Conservation (phyloP, 2,888 invertebrate genomes). For the Oconnorella tubifera region DNA sequence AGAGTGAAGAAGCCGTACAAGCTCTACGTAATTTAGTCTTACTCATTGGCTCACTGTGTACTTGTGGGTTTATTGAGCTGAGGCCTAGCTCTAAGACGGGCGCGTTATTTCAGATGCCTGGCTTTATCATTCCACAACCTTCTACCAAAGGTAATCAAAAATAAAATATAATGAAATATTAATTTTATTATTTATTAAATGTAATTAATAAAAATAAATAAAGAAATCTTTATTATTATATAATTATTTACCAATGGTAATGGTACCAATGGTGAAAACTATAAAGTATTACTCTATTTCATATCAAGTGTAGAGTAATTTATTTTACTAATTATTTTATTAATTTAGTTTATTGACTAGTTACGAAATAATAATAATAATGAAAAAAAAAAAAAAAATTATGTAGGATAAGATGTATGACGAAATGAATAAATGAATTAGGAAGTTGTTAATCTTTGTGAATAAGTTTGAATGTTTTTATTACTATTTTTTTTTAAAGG, state of each 20-base stretch:
- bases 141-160: slow-evolving; percentile 75
- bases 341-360: too few species aligned
- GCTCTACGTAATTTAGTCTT: slow-evolving; percentile 87
- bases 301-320: too few species aligned
- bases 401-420: too few species aligned
- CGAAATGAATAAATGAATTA: too few species aligned
- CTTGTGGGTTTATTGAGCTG: slow-evolving; percentile 85
- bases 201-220: slow-evolving; percentile 2
- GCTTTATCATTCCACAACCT: slow-evolving; percentile 86
- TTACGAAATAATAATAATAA: too few species aligned
- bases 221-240: not conserved
- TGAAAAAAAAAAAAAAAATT: too few species aligned
- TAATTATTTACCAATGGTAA: not conserved
- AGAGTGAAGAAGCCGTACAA: slow-evolving; percentile 70
- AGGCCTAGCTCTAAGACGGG: slow-evolving; percentile 70
- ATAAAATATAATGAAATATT: not conserved
- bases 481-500: slow-evolving; percentile 57
- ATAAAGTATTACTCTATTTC: too few species aligned
- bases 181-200: not conserved
- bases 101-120: slow-evolving; percentile 87
- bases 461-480: too few species aligned
- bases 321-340: too few species aligned
- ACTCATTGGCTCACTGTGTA: slow-evolving; percentile 88
- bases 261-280: not conserved
- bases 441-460: too few species aligned